phyloP scores from a whole-genome alignment of 2,888 invertebrate species.

The Coecobrya sp. region DNA sequence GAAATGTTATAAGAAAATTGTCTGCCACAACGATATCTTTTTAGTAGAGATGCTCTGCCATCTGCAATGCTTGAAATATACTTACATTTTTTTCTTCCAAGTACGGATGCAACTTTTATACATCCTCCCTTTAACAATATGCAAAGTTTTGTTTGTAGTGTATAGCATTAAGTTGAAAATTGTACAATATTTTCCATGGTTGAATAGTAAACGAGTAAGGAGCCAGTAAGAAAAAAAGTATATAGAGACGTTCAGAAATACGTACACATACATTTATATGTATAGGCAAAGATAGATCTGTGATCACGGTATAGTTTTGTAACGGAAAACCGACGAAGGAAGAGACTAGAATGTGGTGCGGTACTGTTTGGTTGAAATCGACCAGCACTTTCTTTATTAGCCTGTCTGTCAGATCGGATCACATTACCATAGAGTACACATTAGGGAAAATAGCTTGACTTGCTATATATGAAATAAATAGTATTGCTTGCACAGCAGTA shows the following conservation, averaged over 20 bases:
- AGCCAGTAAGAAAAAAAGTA: neutral
- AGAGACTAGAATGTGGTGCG: slow-evolving; percentile 20
- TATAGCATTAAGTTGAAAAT: slow-evolving; percentile 17
- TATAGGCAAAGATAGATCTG: neutral
- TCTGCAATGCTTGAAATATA: neutral
- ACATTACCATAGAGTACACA: slow-evolving; percentile 83
- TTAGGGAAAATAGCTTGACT: slow-evolving; percentile 82
- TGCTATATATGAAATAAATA: slow-evolving; percentile 76
- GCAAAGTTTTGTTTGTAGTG: slow-evolving; percentile 22
- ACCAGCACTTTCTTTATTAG: slow-evolving; percentile 83
- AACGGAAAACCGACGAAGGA: slow-evolving; percentile 19
- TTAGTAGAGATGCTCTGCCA: neutral
- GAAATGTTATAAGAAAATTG: neutral
- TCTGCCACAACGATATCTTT: neutral
- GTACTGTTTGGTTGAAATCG: slow-evolving; percentile 68
- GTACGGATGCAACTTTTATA: neutral
- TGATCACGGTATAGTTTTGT: neutral
- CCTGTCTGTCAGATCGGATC: slow-evolving; percentile 83
- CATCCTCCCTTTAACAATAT: slow-evolving; percentile 12
- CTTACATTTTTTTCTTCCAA: neutral
- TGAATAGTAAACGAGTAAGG: slow-evolving; percentile 27
- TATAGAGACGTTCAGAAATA: neutral
- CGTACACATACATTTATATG: too few species aligned
- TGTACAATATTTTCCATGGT: slow-evolving; percentile 41
- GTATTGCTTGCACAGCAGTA: slow-evolving; percentile 73